phyloP scores from a whole-genome alignment of 2,113 vertebrate species.

The Zeus faber region DNA sequence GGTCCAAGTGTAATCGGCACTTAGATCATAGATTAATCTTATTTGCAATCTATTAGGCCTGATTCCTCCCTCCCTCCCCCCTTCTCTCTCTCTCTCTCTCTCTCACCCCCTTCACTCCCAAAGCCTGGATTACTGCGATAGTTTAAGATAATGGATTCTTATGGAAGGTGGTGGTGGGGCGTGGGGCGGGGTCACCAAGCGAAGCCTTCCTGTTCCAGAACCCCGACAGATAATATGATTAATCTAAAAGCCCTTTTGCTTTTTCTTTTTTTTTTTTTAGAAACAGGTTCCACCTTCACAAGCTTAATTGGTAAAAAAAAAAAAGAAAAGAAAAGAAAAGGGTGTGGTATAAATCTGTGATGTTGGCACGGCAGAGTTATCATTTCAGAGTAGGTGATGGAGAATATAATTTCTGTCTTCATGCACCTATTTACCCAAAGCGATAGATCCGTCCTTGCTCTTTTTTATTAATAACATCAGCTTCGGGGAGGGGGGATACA shows the following conservation, averaged over 20 bases:
- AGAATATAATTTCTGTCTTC: constrained; percentile 65
- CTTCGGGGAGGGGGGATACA: constrained; percentile 21
- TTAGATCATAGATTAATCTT: constrained; percentile 99
- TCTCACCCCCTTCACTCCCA: constrained; percentile 92
- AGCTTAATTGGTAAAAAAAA: constrained; percentile 89
- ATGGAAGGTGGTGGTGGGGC: too few relatives aligned
- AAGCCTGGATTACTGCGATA: constrained; percentile 99
- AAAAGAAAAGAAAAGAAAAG: too few relatives aligned
- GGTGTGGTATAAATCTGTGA: constrained; percentile 80
- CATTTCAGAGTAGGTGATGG: constrained; percentile 53
- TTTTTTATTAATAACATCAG: constrained; percentile 48
- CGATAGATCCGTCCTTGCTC: constrained; percentile 29
- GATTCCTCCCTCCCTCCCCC: constrained; percentile 92
- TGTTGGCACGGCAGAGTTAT: constrained; percentile 62
- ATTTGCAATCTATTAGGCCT: constrained; percentile 99
- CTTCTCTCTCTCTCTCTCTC: too few relatives aligned
- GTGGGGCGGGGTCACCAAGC: constrained; percentile 95
- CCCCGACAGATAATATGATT: constrained; percentile 99
- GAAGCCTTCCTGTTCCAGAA: constrained; percentile 94
- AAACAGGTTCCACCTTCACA: constrained; percentile 87
- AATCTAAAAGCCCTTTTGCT: constrained; percentile 99
- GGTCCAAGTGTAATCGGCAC: constrained; percentile 99
- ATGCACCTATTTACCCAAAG: constrained; percentile 60
- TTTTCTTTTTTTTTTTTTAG: too few relatives aligned
- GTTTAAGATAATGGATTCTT: constrained; percentile 99